Evolutionary conservation across 2,113 vertebrate species (phyloP).

Genomic region (Datnioides undecimradiatus): DNA sequence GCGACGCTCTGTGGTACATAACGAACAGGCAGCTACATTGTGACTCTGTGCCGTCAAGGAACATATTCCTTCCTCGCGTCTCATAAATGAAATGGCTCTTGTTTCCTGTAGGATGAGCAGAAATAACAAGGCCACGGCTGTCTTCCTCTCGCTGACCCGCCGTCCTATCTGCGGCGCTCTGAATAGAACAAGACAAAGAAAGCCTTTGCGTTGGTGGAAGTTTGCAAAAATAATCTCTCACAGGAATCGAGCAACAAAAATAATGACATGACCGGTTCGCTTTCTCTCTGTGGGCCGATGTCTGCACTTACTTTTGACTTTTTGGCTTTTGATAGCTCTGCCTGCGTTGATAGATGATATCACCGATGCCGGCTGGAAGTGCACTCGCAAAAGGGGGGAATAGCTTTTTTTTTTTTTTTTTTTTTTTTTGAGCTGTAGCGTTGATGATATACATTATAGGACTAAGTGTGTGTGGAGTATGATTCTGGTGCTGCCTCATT

Average conservation of each 20-base stretch:
- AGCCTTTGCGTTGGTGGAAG: slow-evolving; percentile 54
- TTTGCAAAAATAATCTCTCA: slow-evolving; percentile 63
- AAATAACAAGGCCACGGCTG: slow-evolving; percentile 70
- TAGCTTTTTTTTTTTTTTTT: not conserved
- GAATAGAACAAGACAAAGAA: slow-evolving; percentile 62
- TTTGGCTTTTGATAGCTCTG: slow-evolving; percentile 48
- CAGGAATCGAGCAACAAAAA: slow-evolving; percentile 49
- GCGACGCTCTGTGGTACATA: not conserved
- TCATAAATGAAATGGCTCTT: slow-evolving; percentile 40
- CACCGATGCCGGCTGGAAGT: slow-evolving; percentile 41
- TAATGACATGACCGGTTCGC: slow-evolving; percentile 21
- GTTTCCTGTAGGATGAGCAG: slow-evolving; percentile 73
- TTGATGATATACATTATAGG: slow-evolving; percentile 69
- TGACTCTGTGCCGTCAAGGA: slow-evolving; percentile 8
- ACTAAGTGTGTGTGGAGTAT: slow-evolving; percentile 68
- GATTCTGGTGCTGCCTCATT: slow-evolving; percentile 71
- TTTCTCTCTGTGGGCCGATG: slow-evolving; percentile 52
- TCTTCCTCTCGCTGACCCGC: slow-evolving; percentile 59
- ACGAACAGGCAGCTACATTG: not conserved
- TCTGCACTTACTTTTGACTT: slow-evolving; percentile 64
- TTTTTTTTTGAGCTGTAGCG: slow-evolving; percentile 25
- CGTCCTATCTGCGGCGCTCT: slow-evolving; percentile 30
- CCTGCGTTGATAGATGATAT: slow-evolving; percentile 55
- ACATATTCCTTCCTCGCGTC: not conserved
- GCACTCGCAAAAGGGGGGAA: slow-evolving; percentile 22